Percentiles rank a stretch among this genome's conserved stretches.
Evolutionary conservation across 2,113 vertebrate genomes (phyloP).

Genomic region (Neogale vison): DNA sequence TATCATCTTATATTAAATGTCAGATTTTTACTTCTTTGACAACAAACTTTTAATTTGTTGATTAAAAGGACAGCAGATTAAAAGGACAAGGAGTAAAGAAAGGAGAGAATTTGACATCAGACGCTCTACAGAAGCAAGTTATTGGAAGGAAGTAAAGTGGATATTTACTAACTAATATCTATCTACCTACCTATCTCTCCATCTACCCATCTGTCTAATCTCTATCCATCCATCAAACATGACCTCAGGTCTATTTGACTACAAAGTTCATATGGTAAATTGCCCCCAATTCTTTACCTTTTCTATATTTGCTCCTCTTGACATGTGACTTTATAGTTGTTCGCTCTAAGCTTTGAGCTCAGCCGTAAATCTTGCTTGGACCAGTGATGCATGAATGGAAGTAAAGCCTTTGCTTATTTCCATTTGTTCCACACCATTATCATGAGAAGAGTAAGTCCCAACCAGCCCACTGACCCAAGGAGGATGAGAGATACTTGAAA

Average conservation of each 20-base stretch:
- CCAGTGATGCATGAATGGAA: not conserved
- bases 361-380: not conserved
- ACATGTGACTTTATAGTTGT: not conserved
- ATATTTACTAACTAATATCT: not conserved
- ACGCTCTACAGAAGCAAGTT: not conserved
- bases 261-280: not conserved
- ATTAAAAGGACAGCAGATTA: not conserved
- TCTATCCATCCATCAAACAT: not conserved
- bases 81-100: not conserved
- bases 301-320: not conserved
- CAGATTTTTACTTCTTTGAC: not conserved
- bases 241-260: not conserved
- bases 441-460: not conserved
- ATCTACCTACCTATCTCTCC: not conserved
- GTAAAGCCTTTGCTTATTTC: not conserved
- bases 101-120: not conserved
- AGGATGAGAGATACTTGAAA: not conserved
- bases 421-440: not conserved
- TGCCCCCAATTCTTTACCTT: not conserved
- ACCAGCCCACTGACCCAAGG: not conserved
- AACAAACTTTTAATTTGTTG: not conserved
- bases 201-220: not conserved
- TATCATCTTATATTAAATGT: conserved; percentile 3
- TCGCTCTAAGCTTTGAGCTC: not conserved
- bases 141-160: not conserved